A percentile compares a stretch with the other conserved stretches of the same genome.
phyloP scores from a whole-genome alignment of 2,113 vertebrate genomes.

The Hassar affinis region DNA sequence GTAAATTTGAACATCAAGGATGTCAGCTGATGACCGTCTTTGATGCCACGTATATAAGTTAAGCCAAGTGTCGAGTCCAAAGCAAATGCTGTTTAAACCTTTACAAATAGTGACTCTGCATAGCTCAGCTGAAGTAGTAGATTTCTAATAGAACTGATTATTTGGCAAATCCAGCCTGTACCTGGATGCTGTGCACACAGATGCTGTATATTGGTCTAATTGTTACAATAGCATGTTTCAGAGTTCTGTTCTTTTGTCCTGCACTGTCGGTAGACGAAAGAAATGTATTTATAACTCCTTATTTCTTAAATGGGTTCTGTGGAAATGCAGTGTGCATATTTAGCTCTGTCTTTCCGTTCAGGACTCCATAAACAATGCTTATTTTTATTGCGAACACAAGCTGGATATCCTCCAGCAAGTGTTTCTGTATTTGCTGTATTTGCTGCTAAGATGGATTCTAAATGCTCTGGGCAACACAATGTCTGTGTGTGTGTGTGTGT shows the following conservation, averaged over 20 bases:
- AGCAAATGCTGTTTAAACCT: neutral
- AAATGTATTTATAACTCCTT: conserved; percentile 43
- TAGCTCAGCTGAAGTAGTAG: neutral
- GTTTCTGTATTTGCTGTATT: conserved; percentile 45
- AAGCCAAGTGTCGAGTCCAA: too few species aligned
- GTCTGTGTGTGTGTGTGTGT: conserved; percentile 14
- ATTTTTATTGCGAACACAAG: conserved; percentile 57
- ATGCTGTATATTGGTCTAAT: conserved; percentile 11
- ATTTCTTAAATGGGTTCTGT: conserved; percentile 42
- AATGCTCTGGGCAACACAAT: conserved; percentile 48
- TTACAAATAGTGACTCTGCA: neutral
- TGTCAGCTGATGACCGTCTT: neutral
- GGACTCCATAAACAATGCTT: conserved; percentile 57
- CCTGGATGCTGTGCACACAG: conserved; percentile 13
- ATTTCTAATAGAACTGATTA: conserved; percentile 14
- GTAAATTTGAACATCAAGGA: neutral
- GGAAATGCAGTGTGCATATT: conserved; percentile 47
- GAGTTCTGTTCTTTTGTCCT: conserved; percentile 10
- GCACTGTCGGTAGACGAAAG: conserved; percentile 1
- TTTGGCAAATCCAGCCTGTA: conserved; percentile 18
- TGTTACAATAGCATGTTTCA: conserved; percentile 12
- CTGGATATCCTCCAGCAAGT: conserved; percentile 51
- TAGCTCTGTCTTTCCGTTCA: conserved; percentile 47
- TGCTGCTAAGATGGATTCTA: conserved; percentile 53
- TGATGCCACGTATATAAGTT: neutral